phyloP scores from a whole-genome alignment of 1,140 invertebrate genomes.

The Drosophila lacteicornis region DNA sequence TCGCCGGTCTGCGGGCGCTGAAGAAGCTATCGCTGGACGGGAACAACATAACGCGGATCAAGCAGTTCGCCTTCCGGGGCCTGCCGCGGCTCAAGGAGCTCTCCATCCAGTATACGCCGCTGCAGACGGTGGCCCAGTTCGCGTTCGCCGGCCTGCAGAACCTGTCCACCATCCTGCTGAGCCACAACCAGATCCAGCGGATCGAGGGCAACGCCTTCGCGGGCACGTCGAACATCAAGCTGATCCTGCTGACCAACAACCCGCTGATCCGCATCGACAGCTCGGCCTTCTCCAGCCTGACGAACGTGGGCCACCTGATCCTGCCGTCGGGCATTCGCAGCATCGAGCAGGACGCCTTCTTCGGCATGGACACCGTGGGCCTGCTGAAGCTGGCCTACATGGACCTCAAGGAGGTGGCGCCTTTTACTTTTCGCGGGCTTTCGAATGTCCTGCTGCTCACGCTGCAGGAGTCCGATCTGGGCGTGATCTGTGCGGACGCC shows the following conservation, averaged over 20 bases:
- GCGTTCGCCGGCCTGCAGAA: conserved; percentile 93
- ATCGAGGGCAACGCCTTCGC: conserved; percentile 93
- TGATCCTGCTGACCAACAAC: conserved; percentile 91
- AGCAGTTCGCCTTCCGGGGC: conserved; percentile 93
- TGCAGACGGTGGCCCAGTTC: conserved; percentile 90
- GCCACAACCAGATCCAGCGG: conserved; percentile 91
- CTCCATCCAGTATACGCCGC: conserved; percentile 92
- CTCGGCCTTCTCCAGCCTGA: conserved; percentile 92
- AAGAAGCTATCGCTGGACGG: conserved; percentile 91
- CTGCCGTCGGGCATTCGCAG: conserved; percentile 91
- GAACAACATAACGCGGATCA: conserved; percentile 92
- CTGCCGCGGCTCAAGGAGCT: conserved; percentile 90
- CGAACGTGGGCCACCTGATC: conserved; percentile 90
- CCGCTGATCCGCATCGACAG: conserved; percentile 90
- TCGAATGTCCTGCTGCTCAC: conserved; percentile 90
- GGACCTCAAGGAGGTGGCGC: conserved; percentile 89
- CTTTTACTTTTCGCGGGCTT: conserved; percentile 91
- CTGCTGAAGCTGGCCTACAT: conserved; percentile 92
- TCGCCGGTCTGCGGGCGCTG: conserved; percentile 89
- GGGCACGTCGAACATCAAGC: conserved; percentile 91
- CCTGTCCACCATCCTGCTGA: conserved; percentile 90
- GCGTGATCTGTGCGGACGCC: conserved; percentile 89
- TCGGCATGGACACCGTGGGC: conserved; percentile 91
- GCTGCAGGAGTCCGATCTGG: conserved; percentile 92
- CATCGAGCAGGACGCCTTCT: conserved; percentile 92